phyloP scores from a whole-genome alignment of 2,113 vertebrate genomes.

The Apteryx mantelli region DNA sequence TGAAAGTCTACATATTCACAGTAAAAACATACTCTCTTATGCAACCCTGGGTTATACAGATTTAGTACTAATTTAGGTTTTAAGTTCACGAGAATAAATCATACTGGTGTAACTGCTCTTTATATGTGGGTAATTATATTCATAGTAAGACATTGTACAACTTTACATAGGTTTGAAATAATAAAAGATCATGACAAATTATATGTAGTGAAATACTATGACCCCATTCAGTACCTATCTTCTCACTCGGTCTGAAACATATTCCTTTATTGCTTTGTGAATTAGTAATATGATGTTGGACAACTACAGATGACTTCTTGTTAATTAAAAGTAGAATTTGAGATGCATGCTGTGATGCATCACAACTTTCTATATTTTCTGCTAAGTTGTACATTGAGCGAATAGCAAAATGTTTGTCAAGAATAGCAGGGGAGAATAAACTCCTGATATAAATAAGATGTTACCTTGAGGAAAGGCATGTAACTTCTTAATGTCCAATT shows the following conservation, averaged over 20 bases:
- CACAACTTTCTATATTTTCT: constrained; percentile 51
- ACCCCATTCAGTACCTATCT: constrained; percentile 40
- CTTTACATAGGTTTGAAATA: background rate
- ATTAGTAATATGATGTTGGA: constrained; percentile 58
- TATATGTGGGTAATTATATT: background rate
- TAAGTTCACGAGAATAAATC: background rate
- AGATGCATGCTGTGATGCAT: constrained; percentile 43
- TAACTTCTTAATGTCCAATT: background rate
- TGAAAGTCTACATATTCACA: background rate
- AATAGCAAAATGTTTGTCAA: constrained; percentile 41
- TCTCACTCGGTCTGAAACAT: constrained; percentile 51
- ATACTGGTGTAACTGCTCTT: background rate
- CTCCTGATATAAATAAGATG: background rate
- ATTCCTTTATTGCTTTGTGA: constrained; percentile 55
- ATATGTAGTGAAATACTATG: constrained; percentile 12
- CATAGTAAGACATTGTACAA: rapidly evolving
- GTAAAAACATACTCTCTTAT: constrained; percentile 10
- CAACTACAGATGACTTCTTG: constrained; percentile 65
- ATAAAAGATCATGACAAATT: constrained; percentile 42
- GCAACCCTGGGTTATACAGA: background rate
- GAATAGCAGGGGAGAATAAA: constrained; percentile 8
- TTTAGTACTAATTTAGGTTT: constrained; percentile 20
- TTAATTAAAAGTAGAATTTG: constrained; percentile 61
- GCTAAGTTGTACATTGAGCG: background rate
- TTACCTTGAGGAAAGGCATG: background rate